phyloP scores from a whole-genome alignment of 2,888 invertebrate species.

The Halictus quadricinctus region DNA sequence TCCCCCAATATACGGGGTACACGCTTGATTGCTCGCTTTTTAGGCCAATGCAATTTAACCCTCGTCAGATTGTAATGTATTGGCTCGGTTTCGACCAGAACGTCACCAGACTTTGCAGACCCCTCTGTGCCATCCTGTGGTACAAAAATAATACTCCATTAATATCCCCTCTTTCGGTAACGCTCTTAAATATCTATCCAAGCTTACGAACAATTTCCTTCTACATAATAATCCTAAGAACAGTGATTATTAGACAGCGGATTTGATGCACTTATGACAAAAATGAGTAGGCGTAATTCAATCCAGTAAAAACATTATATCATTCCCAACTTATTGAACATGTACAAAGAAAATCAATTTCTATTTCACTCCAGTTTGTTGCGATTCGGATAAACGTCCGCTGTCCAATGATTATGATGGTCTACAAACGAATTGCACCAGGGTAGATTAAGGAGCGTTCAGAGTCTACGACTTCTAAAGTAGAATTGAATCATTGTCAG shows the following conservation, averaged over 20 bases:
- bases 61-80: slow-evolving; percentile 89
- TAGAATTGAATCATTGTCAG: neutral
- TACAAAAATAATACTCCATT: neutral
- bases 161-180: neutral
- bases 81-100: slow-evolving; percentile 92
- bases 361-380: too few relatives aligned
- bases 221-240: neutral
- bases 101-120: slow-evolving; percentile 84
- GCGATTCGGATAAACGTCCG: too few relatives aligned
- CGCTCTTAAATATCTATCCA: neutral
- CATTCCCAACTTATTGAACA: too few relatives aligned
- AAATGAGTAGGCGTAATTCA: too few relatives aligned
- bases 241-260: neutral
- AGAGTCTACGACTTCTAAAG: neutral
- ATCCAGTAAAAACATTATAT: too few relatives aligned
- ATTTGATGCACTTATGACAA: neutral
- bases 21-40: slow-evolving; percentile 83
- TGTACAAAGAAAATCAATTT: neutral
- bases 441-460: neutral
- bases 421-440: neutral
- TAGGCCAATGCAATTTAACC: slow-evolving; percentile 85
- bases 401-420: neutral
- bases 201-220: neutral
- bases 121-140: slow-evolving; percentile 73
- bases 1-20: slow-evolving; percentile 78